phyloP scores from a whole-genome alignment of 2,113 vertebrate genomes.

The Butorides virescens region DNA sequence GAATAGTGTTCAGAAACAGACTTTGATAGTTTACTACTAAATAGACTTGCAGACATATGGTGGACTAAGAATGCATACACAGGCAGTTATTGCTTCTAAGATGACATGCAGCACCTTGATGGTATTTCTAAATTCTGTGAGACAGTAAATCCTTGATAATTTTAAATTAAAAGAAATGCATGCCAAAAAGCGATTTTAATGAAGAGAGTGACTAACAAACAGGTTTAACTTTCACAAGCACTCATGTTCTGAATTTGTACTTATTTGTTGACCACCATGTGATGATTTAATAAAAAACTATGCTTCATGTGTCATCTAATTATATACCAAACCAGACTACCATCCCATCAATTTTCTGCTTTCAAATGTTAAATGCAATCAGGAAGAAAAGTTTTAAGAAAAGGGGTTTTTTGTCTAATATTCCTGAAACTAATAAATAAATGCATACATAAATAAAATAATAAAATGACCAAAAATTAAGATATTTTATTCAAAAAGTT shows the following conservation, averaged over 20 bases:
- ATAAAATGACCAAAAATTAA: not conserved
- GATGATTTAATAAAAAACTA: not conserved
- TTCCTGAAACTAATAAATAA: not conserved
- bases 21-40: not conserved
- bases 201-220: not conserved
- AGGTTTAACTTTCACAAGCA: not conserved
- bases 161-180: not conserved
- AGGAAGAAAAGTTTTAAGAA: not conserved
- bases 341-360: not conserved
- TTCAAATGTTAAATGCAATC: not conserved
- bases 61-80: not conserved
- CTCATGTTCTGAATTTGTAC: not conserved
- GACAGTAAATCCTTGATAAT: not conserved
- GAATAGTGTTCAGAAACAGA: not conserved
- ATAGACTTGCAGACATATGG: not conserved
- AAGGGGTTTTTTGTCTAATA: fast-evolving
- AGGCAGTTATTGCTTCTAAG: not conserved
- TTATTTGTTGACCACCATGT: not conserved
- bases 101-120: not conserved
- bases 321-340: not conserved
- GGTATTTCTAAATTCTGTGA: not conserved
- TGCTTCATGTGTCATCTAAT: not conserved
- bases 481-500: not conserved
- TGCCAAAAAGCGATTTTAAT: not conserved
- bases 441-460: not conserved